These are phyloP conservation scores for Tragulus kanchil DNA, from an alignment of 2,113 vertebrate genomes.

Conservation along the genomic window DNA sequence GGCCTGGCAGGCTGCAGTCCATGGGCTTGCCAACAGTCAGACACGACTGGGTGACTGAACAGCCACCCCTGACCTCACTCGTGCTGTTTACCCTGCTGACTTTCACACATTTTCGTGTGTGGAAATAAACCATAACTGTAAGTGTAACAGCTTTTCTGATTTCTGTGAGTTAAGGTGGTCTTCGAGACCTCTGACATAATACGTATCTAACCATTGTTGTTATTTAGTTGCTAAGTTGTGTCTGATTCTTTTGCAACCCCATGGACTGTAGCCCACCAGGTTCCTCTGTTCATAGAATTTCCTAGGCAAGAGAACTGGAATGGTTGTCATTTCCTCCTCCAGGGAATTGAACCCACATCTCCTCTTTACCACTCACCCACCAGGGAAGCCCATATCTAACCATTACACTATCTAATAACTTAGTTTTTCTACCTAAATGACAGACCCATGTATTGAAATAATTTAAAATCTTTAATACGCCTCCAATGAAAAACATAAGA, in stretches of 20 bases:
- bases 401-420: not conserved
- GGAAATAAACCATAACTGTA: not conserved
- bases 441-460: not conserved
- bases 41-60: no score
- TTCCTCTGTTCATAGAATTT: not conserved
- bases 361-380: not conserved
- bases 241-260: not conserved
- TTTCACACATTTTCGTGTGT: not conserved
- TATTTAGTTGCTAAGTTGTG: not conserved
- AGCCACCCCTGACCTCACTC: not conserved
- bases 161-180: not conserved
- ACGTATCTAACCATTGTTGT: not conserved
- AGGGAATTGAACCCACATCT: not conserved
- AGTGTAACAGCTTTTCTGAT: not conserved
- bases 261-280: accelerated
- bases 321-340: no score
- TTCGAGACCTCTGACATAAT: not conserved
- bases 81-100: not conserved
- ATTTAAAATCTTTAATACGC: not conserved
- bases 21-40: no score
- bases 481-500: not conserved
- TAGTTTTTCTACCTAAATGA: not conserved
- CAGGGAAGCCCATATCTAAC: not conserved
- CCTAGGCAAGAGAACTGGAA: not conserved
- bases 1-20: no score